A percentile compares a stretch with the other conserved stretches of the same genome.
phyloP scores from a whole-genome alignment of 2,797 vertebrate genomes.

The Merluccius polli region DNA sequence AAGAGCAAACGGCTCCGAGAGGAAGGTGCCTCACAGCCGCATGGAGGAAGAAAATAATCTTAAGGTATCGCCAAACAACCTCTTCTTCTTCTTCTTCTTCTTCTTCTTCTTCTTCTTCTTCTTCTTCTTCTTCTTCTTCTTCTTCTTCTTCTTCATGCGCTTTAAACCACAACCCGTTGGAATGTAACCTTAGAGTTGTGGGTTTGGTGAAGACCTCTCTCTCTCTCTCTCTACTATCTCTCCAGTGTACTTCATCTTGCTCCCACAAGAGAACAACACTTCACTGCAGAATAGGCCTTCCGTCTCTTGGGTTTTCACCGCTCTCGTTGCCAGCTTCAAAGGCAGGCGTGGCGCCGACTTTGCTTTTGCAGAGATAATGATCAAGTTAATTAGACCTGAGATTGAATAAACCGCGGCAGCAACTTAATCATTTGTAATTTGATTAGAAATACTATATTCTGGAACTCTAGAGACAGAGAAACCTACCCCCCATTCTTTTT shows the following conservation, averaged over 20 bases:
- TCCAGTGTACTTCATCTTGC: slow-evolving; percentile 39
- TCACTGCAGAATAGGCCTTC: slow-evolving; percentile 49
- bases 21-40: slow-evolving; percentile 75
- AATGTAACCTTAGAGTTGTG: not conserved
- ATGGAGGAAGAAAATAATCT: slow-evolving; percentile 77
- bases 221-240: slow-evolving; percentile 34
- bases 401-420: slow-evolving; percentile 77
- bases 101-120: slow-evolving; percentile 5
- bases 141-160: slow-evolving; percentile 3
- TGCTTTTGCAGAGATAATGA: slow-evolving; percentile 79
- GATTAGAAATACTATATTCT: slow-evolving; percentile 79
- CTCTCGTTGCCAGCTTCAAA: slow-evolving; percentile 70
- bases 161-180: slow-evolving; percentile 13
- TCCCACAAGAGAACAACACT: slow-evolving; percentile 54
- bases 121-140: slow-evolving; percentile 2
- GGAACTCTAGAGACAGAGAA: slow-evolving; percentile 67
- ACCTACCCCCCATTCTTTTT: slow-evolving; percentile 34
- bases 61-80: slow-evolving; percentile 64
- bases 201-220: slow-evolving; percentile 21
- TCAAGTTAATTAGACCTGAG: slow-evolving; percentile 82
- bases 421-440: slow-evolving; percentile 83
- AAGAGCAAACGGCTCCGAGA: slow-evolving; percentile 61
- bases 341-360: slow-evolving; percentile 75
- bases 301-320: slow-evolving; percentile 63
- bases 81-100: not conserved